Evolutionary conservation across 2,113 vertebrate species (phyloP), one percentile per base, ranked within the genome.

Genomic region (Motacilla alba): DNA sequence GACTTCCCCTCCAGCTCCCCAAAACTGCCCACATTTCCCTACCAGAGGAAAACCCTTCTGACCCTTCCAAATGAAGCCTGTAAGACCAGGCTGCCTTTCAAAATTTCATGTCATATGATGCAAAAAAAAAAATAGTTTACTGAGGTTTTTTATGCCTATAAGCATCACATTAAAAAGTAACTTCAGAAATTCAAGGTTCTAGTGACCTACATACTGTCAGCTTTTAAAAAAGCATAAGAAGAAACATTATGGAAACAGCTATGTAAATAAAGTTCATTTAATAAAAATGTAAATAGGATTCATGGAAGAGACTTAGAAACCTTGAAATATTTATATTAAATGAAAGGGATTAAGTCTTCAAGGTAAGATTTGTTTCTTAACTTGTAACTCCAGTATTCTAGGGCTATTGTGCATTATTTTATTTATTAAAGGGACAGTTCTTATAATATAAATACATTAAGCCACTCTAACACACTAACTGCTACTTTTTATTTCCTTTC

Each of bases 201-300:
- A 69, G 41, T 86, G 77, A 91, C 81, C 91, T 76, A 63, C 35
- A 70, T 52, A 67, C 82, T 67, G 67, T 83, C 59, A 67, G 91
- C 58, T 69, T 92, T 70, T 81, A 67, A 80, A 72, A 86, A 63
- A 53, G 39, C 74, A 52, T 74, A 31, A 82, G 78, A 28, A 89
- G 52, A 55, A 84, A 55, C 27, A 20, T 73, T 43, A 77, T 39
- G 67, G 70, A 89, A 86, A 78, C 87, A 96, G 89, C 90, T 94
- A 88, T 85, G 50, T 84, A 97, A 97, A 97, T 94, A 95, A 9
- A 72, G 55, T 66, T 95, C 72, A 94, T 91, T 96, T 77, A 91
- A 93, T 72, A 86, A 70, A 84, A 81, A 87, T 95, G 95, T 96
- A 96, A 97, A 97, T 97, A 96, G 94, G 94, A 88, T 95, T 88